Conservation (phyloP, 2,797 vertebrate species). For the Monodelphis domestica region DNA sequence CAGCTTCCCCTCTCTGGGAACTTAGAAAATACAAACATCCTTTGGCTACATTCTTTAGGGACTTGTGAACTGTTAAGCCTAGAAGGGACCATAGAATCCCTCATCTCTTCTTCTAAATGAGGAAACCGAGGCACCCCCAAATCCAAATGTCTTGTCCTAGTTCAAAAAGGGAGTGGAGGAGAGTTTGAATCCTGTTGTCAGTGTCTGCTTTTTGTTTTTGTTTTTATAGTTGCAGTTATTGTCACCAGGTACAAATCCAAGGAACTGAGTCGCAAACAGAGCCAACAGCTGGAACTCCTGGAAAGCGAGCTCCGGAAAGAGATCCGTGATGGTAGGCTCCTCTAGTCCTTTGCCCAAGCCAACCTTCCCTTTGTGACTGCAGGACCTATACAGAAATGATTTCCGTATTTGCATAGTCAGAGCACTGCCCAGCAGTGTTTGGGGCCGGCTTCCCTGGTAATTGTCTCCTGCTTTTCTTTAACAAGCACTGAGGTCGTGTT, state of each 20-base stretch:
- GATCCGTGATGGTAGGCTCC: slow-evolving; percentile 92
- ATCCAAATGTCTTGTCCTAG: not conserved
- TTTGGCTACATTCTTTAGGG: not conserved
- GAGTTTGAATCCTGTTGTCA: not conserved
- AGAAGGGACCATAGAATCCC: not conserved
- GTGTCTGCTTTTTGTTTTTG: not conserved
- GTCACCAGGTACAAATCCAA: slow-evolving; percentile 89
- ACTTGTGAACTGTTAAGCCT: not conserved
- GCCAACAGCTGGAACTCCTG: slow-evolving; percentile 89
- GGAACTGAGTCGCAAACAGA: slow-evolving; percentile 89
- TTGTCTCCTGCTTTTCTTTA: slow-evolving; percentile 78
- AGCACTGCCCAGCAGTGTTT: slow-evolving; percentile 37
- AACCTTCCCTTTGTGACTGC: slow-evolving; percentile 37
- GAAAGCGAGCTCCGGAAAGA: slow-evolving; percentile 94
- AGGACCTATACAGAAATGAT: slow-evolving; percentile 37
- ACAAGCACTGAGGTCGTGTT: slow-evolving; percentile 76
- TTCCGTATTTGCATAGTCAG: slow-evolving; percentile 59
- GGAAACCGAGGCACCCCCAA: not conserved
- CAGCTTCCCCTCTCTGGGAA: not conserved
- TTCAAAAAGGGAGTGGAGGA: not conserved
- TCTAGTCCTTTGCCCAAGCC: slow-evolving; percentile 22
- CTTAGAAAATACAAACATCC: not conserved
- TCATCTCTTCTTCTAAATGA: not conserved
- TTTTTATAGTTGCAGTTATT: slow-evolving; percentile 79
- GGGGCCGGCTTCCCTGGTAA: slow-evolving; percentile 69